Evolutionary conservation across 1,140 invertebrate species (phyloP).

Genomic region (Saccostrea echinata): DNA sequence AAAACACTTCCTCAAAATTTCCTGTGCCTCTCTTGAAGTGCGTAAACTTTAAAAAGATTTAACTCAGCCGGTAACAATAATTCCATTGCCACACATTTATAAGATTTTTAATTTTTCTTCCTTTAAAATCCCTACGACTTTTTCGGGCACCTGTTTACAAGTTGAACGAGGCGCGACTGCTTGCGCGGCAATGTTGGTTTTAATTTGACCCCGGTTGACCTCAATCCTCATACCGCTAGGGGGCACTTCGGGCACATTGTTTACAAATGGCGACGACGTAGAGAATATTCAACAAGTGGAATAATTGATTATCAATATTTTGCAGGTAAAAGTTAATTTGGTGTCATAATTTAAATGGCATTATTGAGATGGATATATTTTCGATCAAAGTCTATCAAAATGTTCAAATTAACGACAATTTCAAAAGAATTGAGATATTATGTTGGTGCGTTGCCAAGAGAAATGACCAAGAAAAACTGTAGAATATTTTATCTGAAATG

Average conservation of each 20-base stretch:
- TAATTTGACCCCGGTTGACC: slow-evolving; percentile 50
- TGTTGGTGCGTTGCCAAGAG: slow-evolving; percentile 57
- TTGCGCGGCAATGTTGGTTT: slow-evolving; percentile 54
- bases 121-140: slow-evolving; percentile 23
- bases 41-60: slow-evolving; percentile 5
- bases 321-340: slow-evolving; percentile 25
- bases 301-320: slow-evolving; percentile 45
- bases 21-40: not conserved
- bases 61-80: slow-evolving; percentile 5
- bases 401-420: not conserved
- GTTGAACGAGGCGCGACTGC: slow-evolving; percentile 51
- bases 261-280: slow-evolving; percentile 59
- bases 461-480: not conserved
- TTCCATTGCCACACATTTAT: slow-evolving; percentile 22
- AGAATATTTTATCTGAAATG: not conserved
- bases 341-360: not conserved
- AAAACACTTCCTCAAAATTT: slow-evolving; percentile 24
- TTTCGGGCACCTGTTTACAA: slow-evolving; percentile 28
- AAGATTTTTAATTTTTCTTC: slow-evolving; percentile 19
- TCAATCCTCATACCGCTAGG: slow-evolving; percentile 32
- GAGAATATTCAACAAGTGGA: slow-evolving; percentile 43
- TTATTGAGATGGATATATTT: not conserved
- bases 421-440: not conserved
- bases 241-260: slow-evolving; percentile 54
- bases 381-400: not conserved